Base-by-base conservation (phyloP, 2,888 invertebrate genomes). In the Micoletzkya japonica region DNA sequence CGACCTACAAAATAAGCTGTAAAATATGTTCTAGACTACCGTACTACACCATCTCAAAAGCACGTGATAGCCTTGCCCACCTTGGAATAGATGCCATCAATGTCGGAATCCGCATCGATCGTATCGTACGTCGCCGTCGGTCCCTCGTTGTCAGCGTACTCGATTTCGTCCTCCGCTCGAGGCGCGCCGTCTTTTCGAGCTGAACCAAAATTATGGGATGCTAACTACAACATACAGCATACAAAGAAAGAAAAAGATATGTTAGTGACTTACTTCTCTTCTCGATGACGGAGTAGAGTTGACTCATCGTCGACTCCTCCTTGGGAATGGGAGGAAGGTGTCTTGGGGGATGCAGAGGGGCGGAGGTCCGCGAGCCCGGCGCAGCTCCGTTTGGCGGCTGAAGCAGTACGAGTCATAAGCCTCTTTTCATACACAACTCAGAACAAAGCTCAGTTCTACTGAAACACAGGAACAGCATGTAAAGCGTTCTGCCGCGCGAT, bases 141-240 rank as follows among this genome's bases (percentile, higher is more conserved):
- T 39, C 68, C 66, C n/a, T 63, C 63, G 4, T 36, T 50, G 1
- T 68, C 68, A 30, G 58, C 68, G 58, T 68, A 68, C 34, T 68
- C 57, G 2, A 68, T 49, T 4, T 57, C 57, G 24, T 68, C 68
- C 0, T 36, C 52, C 36, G 28, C 49, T 14, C n/a, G 52, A 24
- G 52, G 52, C 52, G n/a, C n/a, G n/a, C n/a, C n/a, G n/a, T n/a
- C n/a, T n/a, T n/a, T n/a, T n/a, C n/a, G n/a, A n/a, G n/a, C n/a
- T n/a, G n/a, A n/a, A n/a, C n/a, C n/a, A 17, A 44, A 14, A 14
- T 44, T 14, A 14, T 44, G n/a, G 14, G 49, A 44, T 17, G 49
- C 14, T 17, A n/a, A 44, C 49, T 44, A 44, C 14, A 17, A 44
- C 49, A 44, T 44, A 44, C n/a, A 44, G 14, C 14, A 44, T 44